Evolutionary conservation across 1,140 invertebrate genomes (phyloP).

Genomic region (Whitmania pigra): DNA sequence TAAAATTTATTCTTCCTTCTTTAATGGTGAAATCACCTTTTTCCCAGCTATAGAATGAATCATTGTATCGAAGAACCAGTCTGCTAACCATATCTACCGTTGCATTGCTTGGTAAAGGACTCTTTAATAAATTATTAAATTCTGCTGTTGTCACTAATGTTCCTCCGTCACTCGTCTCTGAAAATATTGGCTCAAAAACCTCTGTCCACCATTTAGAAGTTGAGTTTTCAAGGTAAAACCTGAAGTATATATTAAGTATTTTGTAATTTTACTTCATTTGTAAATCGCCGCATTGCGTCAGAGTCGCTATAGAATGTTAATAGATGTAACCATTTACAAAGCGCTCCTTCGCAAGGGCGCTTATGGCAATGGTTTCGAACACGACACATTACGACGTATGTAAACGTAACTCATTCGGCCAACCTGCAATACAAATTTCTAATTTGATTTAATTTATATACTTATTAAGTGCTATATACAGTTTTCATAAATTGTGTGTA

Average conservation of each 20-base stretch:
- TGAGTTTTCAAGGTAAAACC: not conserved
- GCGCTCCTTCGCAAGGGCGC: too few species aligned
- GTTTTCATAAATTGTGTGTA: not conserved
- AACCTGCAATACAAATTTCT: too few species aligned
- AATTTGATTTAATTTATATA: not conserved
- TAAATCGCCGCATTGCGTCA: too few species aligned
- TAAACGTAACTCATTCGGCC: too few species aligned
- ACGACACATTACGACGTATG: too few species aligned
- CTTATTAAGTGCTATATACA: not conserved
- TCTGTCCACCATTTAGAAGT: constrained; percentile 9
- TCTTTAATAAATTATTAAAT: not conserved
- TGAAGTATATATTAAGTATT: not conserved
- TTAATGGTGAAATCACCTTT: not conserved
- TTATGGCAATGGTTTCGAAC: too few species aligned
- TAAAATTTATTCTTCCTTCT: not conserved
- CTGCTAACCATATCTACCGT: constrained; percentile 11
- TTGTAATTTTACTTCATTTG: too few species aligned
- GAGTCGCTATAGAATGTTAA: too few species aligned
- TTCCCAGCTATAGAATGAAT: not conserved
- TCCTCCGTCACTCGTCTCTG: constrained; percentile 16
- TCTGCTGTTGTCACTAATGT: constrained; percentile 13
- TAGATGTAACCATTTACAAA: too few species aligned
- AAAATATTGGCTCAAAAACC: constrained; percentile 15
- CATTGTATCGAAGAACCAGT: constrained; percentile 6
- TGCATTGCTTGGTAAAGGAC: constrained; percentile 18